A percentile compares a stretch with the other conserved stretches of the same genome.
These are phyloP conservation scores for Drosophila orosa DNA, from an alignment of 1,140 invertebrate genomes.

Conservation along the genomic window DNA sequence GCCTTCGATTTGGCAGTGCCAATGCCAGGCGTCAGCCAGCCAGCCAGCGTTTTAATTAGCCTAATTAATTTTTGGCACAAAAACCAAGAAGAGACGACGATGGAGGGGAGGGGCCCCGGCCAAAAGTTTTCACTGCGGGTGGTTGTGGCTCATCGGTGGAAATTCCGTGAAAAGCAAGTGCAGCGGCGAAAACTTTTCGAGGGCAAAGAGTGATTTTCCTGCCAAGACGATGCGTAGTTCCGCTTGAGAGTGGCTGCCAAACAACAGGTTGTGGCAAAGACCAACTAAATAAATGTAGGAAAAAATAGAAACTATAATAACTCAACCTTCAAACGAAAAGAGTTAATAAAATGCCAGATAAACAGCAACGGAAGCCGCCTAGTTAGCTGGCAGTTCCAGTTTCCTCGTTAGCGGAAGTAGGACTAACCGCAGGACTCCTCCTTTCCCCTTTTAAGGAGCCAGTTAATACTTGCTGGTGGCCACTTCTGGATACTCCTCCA, in stretches of 20 bases:
- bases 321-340: background rate
- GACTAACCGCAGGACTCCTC: constrained; percentile 1
- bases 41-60: constrained; percentile 72
- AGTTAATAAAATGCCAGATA: background rate
- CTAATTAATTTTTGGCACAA: constrained; percentile 79
- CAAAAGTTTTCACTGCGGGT: constrained; percentile 21
- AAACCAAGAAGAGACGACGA: constrained; percentile 28
- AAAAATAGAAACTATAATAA: too few species aligned
- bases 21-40: constrained; percentile 45
- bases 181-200: constrained; percentile 29
- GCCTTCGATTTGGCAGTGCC: constrained; percentile 20
- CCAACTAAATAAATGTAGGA: background rate
- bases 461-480: too few species aligned
- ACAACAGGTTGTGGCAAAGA: constrained; percentile 25
- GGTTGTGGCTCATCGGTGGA: background rate
- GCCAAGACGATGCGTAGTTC: constrained; percentile 30
- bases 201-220: constrained; percentile 9
- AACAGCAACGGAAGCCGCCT: constrained; percentile 1
- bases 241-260: constrained; percentile 11
- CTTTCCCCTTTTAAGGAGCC: background rate
- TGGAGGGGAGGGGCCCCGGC: background rate
- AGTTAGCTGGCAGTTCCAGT: constrained; percentile 3
- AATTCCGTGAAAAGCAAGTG: constrained; percentile 12
- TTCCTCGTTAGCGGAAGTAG: constrained; percentile 8
- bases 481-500: too few species aligned